Evolutionary conservation across 37 sponge, comb jelly and placozoan species (phyloP), one percentile per base, ranked within the genome.

Genomic region (Dysidea cf. avara): DNA sequence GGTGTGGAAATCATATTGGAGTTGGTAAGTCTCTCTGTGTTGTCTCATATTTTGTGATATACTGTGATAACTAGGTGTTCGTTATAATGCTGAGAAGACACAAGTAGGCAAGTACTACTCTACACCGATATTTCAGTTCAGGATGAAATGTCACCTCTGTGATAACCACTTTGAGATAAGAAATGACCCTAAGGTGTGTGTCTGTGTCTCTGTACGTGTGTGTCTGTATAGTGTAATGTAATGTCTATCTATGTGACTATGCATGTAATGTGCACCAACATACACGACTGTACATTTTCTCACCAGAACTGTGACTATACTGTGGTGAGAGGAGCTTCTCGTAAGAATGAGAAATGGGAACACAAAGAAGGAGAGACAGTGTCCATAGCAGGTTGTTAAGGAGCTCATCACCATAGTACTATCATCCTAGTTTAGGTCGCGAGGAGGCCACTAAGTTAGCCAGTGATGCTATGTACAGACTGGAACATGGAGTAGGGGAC

Each of bases 91-190:
- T 2, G 96, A 98, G 81, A 98, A 98, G 85, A 78, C 77, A 13
- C 58, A 61, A 28, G 90, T 92, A 28, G 99, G 99, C 5, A 76
- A 72, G 53, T 98, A 98, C 74, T 98, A 98, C 74, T 81, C 90
- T 40, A 98, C 99, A 0, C 93, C 96, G 14, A 98, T 98, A 37
- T 98, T 81, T 73, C 88, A 91, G 80, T 98, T 98, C 65, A 61
- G 99, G n/a, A 98, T 98, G 99, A 98, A 94, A 76, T 98, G 99
- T 33, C 95, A 94, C 69, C 81, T 95, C 32, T 98, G 99, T 76
- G 96, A 95, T 64, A 98, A 84, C 60, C 68, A 92, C 80, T 90
- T 98, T 81, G 99, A 98, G 61, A 95, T 98, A 61, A 81, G 92
- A 52, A 98, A 92, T 4, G 99, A 98, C 59, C 99, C 99, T 6